phyloP scores from a whole-genome alignment of 2,113 vertebrate genomes.

The Pseudopipra pipra region DNA sequence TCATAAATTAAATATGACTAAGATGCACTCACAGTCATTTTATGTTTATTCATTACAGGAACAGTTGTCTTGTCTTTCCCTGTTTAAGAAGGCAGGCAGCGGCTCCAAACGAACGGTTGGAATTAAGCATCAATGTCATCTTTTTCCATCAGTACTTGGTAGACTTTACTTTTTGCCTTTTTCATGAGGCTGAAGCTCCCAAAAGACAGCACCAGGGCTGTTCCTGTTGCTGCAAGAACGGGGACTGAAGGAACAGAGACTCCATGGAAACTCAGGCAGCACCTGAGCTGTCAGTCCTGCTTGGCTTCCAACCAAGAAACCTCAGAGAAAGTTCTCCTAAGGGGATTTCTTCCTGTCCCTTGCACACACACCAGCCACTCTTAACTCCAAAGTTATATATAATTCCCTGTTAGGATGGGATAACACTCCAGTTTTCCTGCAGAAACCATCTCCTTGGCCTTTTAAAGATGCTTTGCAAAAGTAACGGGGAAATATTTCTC shows the following conservation, averaged over 20 bases:
- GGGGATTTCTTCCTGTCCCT: neutral
- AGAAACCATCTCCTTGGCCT: neutral
- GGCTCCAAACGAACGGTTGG: neutral
- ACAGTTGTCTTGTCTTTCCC: slow-evolving; percentile 18
- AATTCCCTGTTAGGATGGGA: neutral
- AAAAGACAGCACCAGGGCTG: neutral
- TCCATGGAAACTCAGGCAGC: neutral
- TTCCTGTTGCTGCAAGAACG: neutral
- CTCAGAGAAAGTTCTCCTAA: rapidly evolving
- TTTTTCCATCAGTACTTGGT: neutral
- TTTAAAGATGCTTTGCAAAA: neutral
- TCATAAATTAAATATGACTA: slow-evolving; percentile 61
- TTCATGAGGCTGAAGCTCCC: neutral
- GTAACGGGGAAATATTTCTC: neutral
- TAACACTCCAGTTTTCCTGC: rapidly evolving
- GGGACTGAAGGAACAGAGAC: neutral
- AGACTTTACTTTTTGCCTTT: neutral
- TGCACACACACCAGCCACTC: neutral
- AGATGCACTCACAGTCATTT: slow-evolving; percentile 30
- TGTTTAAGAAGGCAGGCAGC: slow-evolving; percentile 20
- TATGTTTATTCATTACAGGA: slow-evolving; percentile 64
- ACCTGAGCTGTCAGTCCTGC: neutral
- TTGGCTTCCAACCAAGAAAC: neutral
- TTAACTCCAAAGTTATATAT: rapidly evolving
- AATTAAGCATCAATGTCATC: neutral